These are phyloP conservation scores for Hemiprocne comata DNA, from an alignment of 2,113 vertebrate species.

Conservation along the genomic window DNA sequence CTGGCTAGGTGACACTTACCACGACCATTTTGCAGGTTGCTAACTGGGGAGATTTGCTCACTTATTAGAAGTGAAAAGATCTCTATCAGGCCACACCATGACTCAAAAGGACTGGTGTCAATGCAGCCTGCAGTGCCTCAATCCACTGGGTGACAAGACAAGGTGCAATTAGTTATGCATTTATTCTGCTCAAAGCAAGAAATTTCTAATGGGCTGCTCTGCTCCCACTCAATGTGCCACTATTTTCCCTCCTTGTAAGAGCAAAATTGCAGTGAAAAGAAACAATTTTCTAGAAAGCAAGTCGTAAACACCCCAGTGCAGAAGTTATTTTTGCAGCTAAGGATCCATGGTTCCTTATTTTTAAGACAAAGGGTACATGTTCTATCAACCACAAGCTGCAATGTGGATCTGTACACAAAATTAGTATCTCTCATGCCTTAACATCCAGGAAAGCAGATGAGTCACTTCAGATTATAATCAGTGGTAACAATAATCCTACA, in stretches of 20 bases:
- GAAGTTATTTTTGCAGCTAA: not conserved
- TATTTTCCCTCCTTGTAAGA: not conserved
- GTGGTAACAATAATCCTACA: conserved; percentile 23
- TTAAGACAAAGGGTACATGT: not conserved
- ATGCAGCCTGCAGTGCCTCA: not conserved
- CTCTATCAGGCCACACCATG: not conserved
- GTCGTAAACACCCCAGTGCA: not conserved
- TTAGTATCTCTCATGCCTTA: not conserved
- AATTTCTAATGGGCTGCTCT: not conserved
- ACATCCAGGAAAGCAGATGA: not conserved
- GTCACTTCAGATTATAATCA: conserved; percentile 10
- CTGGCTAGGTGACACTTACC: not conserved
- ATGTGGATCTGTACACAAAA: not conserved
- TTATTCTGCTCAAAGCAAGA: conserved; percentile 14
- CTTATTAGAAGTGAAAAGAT: not conserved
- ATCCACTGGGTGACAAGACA: not conserved
- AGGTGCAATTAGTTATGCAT: conserved; percentile 1
- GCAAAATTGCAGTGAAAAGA: conserved; percentile 18
- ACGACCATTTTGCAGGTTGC: not conserved
- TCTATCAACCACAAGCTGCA: not conserved
- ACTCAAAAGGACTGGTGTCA: not conserved
- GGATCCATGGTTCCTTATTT: not conserved
- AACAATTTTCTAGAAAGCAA: conserved; percentile 20
- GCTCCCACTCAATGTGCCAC: not conserved
- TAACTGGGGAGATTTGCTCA: not conserved